These are phyloP conservation scores for Pituophis catenifer DNA, from an alignment of 2,113 vertebrate genomes.

Conservation along the genomic window DNA sequence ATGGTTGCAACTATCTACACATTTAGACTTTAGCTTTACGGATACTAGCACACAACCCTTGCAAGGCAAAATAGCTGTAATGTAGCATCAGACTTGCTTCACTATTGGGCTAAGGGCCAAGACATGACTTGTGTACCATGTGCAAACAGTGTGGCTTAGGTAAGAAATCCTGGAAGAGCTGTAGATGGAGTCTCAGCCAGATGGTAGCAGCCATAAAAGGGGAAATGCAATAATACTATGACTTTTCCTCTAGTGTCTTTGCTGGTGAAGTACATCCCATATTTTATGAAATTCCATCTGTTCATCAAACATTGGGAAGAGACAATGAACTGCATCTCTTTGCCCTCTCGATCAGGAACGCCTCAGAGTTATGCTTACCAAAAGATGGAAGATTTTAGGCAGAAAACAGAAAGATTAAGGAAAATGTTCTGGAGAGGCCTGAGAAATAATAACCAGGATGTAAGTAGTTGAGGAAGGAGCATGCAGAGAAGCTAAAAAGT, in stretches of 20 bases:
- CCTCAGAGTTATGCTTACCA: constrained; percentile 2
- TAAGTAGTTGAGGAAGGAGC: constrained; percentile 16
- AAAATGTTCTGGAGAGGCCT: neutral
- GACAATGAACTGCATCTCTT: neutral
- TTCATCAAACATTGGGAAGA: neutral
- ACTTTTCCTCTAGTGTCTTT: neutral
- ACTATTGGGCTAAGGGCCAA: neutral
- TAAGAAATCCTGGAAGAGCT: neutral
- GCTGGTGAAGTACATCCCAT: neutral
- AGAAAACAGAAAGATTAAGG: neutral
- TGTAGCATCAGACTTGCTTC: neutral
- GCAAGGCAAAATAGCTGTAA: neutral
- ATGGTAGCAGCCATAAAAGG: neutral
- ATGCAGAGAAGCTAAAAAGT: constrained; percentile 15
- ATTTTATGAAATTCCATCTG: constrained; percentile 4
- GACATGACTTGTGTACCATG: neutral
- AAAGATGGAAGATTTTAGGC: neutral
- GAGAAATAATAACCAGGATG: constrained; percentile 10
- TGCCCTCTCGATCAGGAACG: neutral
- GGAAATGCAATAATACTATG: neutral
- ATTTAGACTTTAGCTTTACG: neutral
- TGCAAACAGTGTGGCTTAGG: neutral
- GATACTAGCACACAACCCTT: neutral
- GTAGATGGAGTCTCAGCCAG: neutral
- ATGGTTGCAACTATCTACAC: neutral